Evolutionary conservation across 2,113 vertebrate species (phyloP).

Genomic region (Nanorana parkeri): DNA sequence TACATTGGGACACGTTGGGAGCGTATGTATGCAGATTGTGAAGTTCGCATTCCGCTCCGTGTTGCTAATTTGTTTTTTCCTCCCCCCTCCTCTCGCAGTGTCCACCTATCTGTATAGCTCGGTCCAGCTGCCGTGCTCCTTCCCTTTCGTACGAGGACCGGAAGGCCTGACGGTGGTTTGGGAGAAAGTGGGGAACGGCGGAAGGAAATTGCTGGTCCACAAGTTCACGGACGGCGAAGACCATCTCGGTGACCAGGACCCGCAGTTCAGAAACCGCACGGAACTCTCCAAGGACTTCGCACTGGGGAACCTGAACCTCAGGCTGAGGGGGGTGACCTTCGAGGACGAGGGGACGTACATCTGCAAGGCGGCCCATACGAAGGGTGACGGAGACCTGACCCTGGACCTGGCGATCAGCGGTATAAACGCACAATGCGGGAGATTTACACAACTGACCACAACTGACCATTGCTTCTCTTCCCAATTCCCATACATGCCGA

Average conservation of each 20-base stretch:
- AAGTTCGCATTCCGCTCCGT: no score
- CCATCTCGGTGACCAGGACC: constrained; percentile 57
- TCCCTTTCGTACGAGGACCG: constrained; percentile 60
- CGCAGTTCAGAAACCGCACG: constrained; percentile 59
- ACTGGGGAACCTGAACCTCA: constrained; percentile 59
- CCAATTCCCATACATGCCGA: not conserved
- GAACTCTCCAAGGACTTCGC: constrained; percentile 56
- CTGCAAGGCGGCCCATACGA: constrained; percentile 56
- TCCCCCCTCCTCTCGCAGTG: constrained; percentile 38
- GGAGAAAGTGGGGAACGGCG: constrained; percentile 56
- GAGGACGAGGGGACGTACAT: constrained; percentile 62
- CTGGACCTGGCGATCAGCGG: constrained; percentile 61
- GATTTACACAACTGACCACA: no score
- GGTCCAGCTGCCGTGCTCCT: constrained; percentile 59
- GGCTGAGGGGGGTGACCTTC: constrained; percentile 60
- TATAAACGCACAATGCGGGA: constrained; percentile 25
- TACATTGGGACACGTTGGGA: no score
- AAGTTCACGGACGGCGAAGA: constrained; percentile 59
- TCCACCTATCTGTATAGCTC: constrained; percentile 56
- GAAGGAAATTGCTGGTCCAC: constrained; percentile 61
- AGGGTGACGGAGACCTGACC: constrained; percentile 52
- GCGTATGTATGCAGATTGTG: no score
- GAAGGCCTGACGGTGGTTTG: constrained; percentile 63
- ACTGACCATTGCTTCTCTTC: not conserved
- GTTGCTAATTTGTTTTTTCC: not conserved